Evolutionary conservation across 2,888 invertebrate species (phyloP).

Genomic region (Perizoma affinitatum): DNA sequence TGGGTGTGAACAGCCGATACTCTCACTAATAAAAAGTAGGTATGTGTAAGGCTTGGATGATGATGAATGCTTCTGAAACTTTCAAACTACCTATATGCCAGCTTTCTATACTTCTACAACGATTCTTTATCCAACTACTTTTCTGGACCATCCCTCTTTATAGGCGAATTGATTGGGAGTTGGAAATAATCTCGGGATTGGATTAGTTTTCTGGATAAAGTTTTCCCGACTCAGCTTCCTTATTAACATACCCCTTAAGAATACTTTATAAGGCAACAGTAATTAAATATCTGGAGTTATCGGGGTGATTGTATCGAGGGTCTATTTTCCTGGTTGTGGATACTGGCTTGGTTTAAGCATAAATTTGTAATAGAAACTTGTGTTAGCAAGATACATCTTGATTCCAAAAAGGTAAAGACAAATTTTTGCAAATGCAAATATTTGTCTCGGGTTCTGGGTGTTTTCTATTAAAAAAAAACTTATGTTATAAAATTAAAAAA

Average conservation of each 20-base stretch:
- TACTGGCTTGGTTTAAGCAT: conserved; percentile 24
- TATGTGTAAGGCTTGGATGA: too few species aligned
- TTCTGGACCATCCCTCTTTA: conserved; percentile 53
- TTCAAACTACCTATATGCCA: background rate
- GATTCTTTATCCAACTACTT: conserved; percentile 26
- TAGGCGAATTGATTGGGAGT: conserved; percentile 76
- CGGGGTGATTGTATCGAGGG: conserved; percentile 38
- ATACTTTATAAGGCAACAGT: conserved; percentile 57
- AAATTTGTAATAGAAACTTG: conserved; percentile 13
- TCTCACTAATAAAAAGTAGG: too few species aligned
- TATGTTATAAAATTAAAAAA: too few species aligned
- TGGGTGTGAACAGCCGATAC: too few species aligned
- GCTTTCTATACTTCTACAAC: conserved; percentile 15
- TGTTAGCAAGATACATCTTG: background rate
- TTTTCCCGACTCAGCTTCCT: conserved; percentile 56
- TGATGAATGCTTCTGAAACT: too few species aligned
- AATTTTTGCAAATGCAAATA: too few species aligned
- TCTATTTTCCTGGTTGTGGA: conserved; percentile 31
- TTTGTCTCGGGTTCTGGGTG: too few species aligned
- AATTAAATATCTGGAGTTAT: conserved; percentile 57
- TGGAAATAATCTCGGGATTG: conserved; percentile 71
- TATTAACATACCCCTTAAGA: conserved; percentile 65
- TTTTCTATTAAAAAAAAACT: too few species aligned
- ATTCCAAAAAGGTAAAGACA: too few species aligned
- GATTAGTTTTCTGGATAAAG: conserved; percentile 71